Percentiles rank a stretch among this genome's conserved stretches.
Evolutionary conservation across 2,797 vertebrate species (phyloP).

Genomic region (Pseudocheirus occidentalis): DNA sequence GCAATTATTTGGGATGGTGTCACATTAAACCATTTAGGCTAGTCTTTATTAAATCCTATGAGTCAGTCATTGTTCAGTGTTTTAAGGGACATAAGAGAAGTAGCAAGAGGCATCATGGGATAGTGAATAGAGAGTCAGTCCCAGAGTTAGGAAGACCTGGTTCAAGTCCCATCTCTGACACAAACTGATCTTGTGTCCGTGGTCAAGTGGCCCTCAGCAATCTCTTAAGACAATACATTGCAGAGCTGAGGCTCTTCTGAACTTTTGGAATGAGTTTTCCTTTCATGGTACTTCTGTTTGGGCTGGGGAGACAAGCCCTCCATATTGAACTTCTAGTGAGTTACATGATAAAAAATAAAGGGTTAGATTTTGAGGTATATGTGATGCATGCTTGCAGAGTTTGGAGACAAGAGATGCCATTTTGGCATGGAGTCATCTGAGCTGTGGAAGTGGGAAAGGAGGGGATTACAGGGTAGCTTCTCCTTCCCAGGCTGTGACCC

Average conservation of each 20-base stretch:
- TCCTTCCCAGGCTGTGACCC: background rate
- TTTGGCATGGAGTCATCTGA: background rate
- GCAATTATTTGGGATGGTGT: background rate
- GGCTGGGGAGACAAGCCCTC: background rate
- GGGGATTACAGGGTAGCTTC: too few species aligned
- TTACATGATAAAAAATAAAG: background rate
- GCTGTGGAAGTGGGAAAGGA: background rate
- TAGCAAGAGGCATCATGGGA: background rate
- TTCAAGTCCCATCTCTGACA: background rate
- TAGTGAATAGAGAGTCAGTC: background rate
- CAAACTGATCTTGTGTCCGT: background rate
- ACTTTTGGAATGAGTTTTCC: background rate
- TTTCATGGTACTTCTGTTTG: background rate
- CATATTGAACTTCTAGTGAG: background rate
- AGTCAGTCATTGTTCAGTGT: background rate
- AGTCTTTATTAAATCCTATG: background rate
- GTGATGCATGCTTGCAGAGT: background rate
- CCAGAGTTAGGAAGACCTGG: background rate
- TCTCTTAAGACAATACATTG: background rate
- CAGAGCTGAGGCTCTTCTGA: background rate
- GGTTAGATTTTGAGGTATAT: fast-evolving
- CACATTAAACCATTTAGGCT: background rate
- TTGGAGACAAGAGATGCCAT: background rate
- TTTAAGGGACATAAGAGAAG: background rate
- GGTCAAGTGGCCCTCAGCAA: background rate